These are phyloP conservation scores for Dinothrombium tinctorium DNA, from an alignment of 1,140 invertebrate genomes.

Conservation along the genomic window DNA sequence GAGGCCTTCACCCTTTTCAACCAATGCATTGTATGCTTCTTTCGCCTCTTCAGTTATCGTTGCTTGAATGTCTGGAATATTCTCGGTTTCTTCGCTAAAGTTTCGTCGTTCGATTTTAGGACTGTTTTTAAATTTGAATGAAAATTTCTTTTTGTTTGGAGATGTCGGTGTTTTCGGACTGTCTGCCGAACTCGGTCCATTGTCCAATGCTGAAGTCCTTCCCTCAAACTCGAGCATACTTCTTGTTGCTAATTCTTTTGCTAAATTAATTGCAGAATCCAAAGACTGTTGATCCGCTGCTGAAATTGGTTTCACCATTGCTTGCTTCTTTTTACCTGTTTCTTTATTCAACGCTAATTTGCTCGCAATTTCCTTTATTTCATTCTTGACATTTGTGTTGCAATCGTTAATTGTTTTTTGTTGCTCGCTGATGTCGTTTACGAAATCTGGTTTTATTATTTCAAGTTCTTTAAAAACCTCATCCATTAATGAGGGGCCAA, in stretches of 20 bases:
- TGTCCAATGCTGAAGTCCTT: constrained; percentile 16
- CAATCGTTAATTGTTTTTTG: constrained; percentile 28
- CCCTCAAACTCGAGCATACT: constrained; percentile 52
- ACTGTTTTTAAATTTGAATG: constrained; percentile 46
- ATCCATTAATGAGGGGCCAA: constrained; percentile 73
- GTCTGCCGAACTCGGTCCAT: constrained; percentile 21
- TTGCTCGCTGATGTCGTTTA: constrained; percentile 11
- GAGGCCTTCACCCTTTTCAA: constrained; percentile 33
- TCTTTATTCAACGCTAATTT: constrained; percentile 18
- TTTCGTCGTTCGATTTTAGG: constrained; percentile 46
- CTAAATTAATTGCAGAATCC: constrained; percentile 73
- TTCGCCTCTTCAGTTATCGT: constrained; percentile 37
- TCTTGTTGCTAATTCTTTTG: constrained; percentile 65
- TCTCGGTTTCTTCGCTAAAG: constrained; percentile 66
- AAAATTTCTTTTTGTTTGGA: constrained; percentile 57
- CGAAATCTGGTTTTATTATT: constrained; percentile 12
- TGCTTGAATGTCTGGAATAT: constrained; percentile 39
- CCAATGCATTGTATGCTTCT: constrained; percentile 67
- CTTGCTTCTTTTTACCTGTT: constrained; percentile 41
- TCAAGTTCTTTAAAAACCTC: constrained; percentile 65
- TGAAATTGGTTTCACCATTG: constrained; percentile 66
- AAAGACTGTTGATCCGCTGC: constrained; percentile 76
- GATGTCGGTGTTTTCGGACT: constrained; percentile 44
- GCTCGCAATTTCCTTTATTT: constrained; percentile 40
- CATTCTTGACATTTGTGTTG: constrained; percentile 37